Conservation (phyloP, 2,888 invertebrate genomes). For the Amphimallon solstitiale region DNA sequence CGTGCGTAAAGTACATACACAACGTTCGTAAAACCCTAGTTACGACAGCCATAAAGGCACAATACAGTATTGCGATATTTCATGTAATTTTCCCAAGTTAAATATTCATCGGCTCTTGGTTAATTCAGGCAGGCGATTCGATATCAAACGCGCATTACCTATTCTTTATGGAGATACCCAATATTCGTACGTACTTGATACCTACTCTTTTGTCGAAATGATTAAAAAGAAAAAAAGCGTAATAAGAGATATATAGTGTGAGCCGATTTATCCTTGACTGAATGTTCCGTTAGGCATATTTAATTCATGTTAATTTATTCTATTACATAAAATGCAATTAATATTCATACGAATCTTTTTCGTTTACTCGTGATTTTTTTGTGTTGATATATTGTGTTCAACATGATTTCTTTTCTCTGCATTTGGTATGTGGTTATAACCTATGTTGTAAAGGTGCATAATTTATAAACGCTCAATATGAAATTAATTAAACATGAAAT, state of each 20-base stretch:
- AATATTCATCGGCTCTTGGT: conserved; percentile 36
- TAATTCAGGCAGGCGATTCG: conserved; percentile 30
- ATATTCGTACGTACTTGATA: no score
- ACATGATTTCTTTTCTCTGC: background rate
- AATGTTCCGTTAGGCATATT: conserved; percentile 29
- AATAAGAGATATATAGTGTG: background rate
- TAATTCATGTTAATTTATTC: conserved; percentile 35
- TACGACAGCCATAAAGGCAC: background rate
- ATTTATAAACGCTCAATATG: background rate
- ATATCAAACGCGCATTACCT: conserved; percentile 23
- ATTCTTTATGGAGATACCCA: conserved; percentile 6
- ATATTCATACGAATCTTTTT: conserved; percentile 34
- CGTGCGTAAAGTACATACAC: no score
- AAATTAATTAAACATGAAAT: no score
- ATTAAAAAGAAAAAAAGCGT: background rate
- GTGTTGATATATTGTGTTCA: no score
- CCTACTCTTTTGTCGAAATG: conserved; percentile 1
- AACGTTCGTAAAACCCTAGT: background rate
- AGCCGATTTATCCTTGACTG: conserved; percentile 21
- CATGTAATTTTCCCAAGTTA: conserved; percentile 33
- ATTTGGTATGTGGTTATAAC: background rate
- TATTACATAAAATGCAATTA: conserved; percentile 34
- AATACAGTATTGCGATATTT: background rate
- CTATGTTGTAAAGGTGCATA: background rate
- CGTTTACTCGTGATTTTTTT: conserved; percentile 1